These are phyloP conservation scores for Myripristis jacobus DNA, from an alignment of 2,797 vertebrate species.

Conservation along the genomic window DNA sequence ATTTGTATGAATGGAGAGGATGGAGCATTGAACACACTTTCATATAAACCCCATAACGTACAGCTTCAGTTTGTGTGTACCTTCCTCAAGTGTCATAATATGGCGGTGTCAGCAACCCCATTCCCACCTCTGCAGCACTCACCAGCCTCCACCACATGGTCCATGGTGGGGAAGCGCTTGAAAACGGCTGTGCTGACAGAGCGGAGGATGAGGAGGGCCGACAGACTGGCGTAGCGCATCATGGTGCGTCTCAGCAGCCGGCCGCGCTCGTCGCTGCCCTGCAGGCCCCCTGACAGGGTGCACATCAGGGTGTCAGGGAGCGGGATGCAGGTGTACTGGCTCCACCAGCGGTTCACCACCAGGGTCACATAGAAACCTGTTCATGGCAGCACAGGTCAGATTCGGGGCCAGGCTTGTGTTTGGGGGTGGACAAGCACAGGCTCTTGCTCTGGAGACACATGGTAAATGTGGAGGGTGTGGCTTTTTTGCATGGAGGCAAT, in stretches of 20 bases:
- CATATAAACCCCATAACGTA: not conserved
- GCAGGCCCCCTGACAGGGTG: constrained; percentile 84
- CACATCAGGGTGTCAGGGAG: constrained; percentile 90
- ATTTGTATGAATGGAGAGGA: too few relatives aligned
- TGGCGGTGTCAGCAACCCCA: not conserved
- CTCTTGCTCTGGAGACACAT: too few relatives aligned
- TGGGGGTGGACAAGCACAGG: too few relatives aligned
- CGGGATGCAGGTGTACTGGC: constrained; percentile 89
- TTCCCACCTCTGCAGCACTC: constrained; percentile 39
- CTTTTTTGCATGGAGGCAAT: not conserved
- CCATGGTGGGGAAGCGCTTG: constrained; percentile 91
- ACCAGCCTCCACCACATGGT: constrained; percentile 92
- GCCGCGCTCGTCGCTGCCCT: constrained; percentile 87
- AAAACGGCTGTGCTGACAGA: constrained; percentile 90
- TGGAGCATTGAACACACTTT: not conserved
- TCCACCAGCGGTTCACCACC: constrained; percentile 94
- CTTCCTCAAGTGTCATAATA: not conserved
- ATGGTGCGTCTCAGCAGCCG: constrained; percentile 88
- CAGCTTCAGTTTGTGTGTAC: not conserved
- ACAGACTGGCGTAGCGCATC: constrained; percentile 89
- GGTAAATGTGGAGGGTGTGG: not conserved
- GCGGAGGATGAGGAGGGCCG: constrained; percentile 88
- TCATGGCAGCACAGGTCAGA: constrained; percentile 1
- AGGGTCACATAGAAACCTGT: constrained; percentile 92
- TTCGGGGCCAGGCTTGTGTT: not conserved